Evolutionary conservation across 2,797 vertebrate species (phyloP).

Genomic region (Glyptemys insculpta): DNA sequence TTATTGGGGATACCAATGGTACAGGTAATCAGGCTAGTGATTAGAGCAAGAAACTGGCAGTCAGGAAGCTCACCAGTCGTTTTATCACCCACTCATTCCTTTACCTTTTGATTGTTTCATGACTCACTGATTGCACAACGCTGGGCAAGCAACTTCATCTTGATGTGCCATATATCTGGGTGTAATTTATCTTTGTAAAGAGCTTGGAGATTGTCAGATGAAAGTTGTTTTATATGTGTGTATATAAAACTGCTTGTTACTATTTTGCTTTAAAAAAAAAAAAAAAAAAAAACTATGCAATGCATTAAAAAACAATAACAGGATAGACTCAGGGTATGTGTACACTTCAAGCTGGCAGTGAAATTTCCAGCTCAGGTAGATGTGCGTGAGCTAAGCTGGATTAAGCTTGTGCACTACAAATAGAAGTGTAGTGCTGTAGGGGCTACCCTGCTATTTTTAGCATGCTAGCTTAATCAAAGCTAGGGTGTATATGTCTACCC

Average conservation of each 20-base stretch:
- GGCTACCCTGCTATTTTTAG: neutral
- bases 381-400: neutral
- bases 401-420: neutral
- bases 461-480: neutral
- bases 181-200: neutral
- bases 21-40: neutral
- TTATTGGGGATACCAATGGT: neutral
- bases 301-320: neutral
- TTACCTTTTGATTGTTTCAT: neutral
- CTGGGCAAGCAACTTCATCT: neutral
- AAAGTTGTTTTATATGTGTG: neutral
- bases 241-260: neutral
- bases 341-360: neutral
- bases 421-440: neutral
- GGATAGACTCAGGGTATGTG: neutral
- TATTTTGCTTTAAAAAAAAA: too few relatives aligned
- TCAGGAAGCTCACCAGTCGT: neutral
- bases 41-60: neutral
- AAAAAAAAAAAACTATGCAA: neutral
- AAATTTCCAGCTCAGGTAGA: neutral
- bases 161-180: neutral
- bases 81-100: neutral
- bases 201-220: neutral
- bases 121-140: neutral
- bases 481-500: neutral